Percentiles rank a stretch among this genome's conserved stretches.
phyloP scores from a whole-genome alignment of 2,797 vertebrate genomes.

The Arvicola amphibius region DNA sequence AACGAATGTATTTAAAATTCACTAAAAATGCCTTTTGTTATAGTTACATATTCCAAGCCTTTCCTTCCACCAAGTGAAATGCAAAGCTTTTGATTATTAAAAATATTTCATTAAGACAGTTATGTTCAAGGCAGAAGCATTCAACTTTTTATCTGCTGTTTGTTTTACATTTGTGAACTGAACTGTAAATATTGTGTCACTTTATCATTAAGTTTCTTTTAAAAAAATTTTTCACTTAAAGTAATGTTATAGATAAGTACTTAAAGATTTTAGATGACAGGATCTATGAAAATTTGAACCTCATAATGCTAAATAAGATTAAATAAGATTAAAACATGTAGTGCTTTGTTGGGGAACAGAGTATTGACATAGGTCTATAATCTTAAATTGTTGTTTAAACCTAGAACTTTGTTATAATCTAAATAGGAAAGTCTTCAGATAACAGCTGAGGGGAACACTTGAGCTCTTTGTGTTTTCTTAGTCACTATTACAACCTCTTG shows the following conservation, averaged over 20 bases:
- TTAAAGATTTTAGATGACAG: slow-evolving; percentile 41
- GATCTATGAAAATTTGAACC: slow-evolving; percentile 39
- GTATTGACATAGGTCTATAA: background rate
- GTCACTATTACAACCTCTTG: background rate
- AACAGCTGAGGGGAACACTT: background rate
- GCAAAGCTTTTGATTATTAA: background rate
- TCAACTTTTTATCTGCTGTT: slow-evolving; percentile 47
- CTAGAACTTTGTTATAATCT: background rate
- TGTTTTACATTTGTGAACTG: slow-evolving; percentile 32
- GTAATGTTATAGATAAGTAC: background rate
- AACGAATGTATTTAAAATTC: slow-evolving; percentile 51
- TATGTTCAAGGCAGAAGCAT: slow-evolving; percentile 31
- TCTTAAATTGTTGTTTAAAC: background rate
- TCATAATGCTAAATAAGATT: slow-evolving; percentile 38
- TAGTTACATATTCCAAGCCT: background rate
- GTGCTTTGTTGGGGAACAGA: background rate
- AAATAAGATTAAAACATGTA: slow-evolving; percentile 6
- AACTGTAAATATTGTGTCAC: slow-evolving; percentile 25
- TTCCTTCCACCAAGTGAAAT: background rate
- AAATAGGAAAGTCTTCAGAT: background rate
- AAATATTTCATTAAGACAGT: slow-evolving; percentile 41
- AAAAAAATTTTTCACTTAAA: background rate
- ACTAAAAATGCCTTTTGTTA: slow-evolving; percentile 36
- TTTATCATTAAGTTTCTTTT: background rate
- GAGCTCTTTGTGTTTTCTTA: slow-evolving; percentile 28